These are phyloP conservation scores for Itoplectis maculator DNA, from an alignment of 2,888 invertebrate species.

Conservation along the genomic window DNA sequence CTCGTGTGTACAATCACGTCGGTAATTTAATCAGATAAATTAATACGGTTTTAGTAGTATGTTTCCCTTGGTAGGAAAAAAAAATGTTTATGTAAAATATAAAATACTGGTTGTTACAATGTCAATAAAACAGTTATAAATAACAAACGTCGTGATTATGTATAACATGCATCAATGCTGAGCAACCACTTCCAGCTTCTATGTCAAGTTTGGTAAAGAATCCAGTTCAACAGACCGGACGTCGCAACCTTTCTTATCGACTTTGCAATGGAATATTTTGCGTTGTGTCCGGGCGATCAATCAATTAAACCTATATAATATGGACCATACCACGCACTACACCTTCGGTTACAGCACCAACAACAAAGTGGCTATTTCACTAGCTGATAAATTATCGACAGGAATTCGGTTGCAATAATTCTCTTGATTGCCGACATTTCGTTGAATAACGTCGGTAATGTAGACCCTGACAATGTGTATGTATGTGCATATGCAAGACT, in stretches of 20 bases:
- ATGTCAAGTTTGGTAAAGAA: background rate
- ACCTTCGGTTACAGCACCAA: background rate
- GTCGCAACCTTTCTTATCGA: slow-evolving; percentile 32
- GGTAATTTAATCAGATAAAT: background rate
- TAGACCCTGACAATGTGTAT: background rate
- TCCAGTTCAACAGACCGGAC: slow-evolving; percentile 29
- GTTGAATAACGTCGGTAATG: slow-evolving; percentile 16
- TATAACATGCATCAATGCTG: background rate
- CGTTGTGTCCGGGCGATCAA: slow-evolving; percentile 26
- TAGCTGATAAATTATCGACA: slow-evolving; percentile 34
- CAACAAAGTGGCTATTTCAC: background rate
- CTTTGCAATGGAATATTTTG: slow-evolving; percentile 53
- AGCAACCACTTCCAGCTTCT: background rate
- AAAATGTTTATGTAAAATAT: background rate
- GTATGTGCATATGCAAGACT: background rate
- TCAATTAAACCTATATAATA: slow-evolving; percentile 50
- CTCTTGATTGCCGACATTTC: background rate
- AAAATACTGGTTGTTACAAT: background rate
- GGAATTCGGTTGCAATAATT: background rate
- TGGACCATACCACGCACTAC: slow-evolving; percentile 1
- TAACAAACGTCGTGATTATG: background rate
- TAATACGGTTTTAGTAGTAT: background rate
- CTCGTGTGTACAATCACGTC: background rate
- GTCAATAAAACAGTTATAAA: slow-evolving; percentile 7
- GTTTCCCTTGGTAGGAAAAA: too few species aligned